Percentiles rank a stretch among this genome's conserved stretches.
phyloP scores from a whole-genome alignment of 2,113 vertebrate species.

The Toxotes jaculatrix region DNA sequence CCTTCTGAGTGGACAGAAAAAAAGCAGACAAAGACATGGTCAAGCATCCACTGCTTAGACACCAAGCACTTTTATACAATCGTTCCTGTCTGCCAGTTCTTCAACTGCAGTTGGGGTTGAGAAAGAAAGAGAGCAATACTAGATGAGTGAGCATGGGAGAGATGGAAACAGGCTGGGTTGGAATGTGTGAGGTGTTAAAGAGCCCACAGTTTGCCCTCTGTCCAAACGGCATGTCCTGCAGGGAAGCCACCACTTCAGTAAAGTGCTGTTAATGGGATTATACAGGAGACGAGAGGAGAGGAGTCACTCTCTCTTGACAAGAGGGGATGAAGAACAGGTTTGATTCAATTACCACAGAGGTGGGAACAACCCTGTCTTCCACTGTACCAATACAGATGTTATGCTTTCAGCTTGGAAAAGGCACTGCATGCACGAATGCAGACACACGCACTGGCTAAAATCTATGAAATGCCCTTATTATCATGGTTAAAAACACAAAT shows the following conservation, averaged over 20 bases:
- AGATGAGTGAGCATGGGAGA: background rate
- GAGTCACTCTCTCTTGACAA: conserved; percentile 35
- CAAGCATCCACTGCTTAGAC: conserved; percentile 19
- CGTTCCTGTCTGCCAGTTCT: background rate
- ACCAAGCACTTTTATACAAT: background rate
- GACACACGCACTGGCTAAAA: background rate
- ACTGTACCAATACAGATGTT: conserved; percentile 30
- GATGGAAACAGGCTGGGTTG: background rate
- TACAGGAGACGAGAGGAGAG: conserved; percentile 37
- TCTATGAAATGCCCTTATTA: background rate
- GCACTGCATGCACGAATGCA: background rate
- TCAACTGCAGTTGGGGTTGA: background rate
- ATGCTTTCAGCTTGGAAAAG: background rate
- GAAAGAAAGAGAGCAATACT: background rate
- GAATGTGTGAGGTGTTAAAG: conserved; percentile 62
- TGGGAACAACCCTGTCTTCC: conserved; percentile 44
- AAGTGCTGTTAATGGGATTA: conserved; percentile 77
- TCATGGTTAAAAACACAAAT: background rate
- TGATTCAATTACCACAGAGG: conserved; percentile 68
- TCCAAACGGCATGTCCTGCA: conserved; percentile 57
- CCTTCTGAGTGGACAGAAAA: conserved; percentile 19
- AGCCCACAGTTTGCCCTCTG: conserved; percentile 52
- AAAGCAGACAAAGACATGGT: conserved; percentile 4
- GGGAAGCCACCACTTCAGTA: conserved; percentile 46
- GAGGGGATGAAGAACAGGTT: conserved; percentile 34